phyloP scores from a whole-genome alignment of 2,113 vertebrate species.

The Calyptomena viridis region DNA sequence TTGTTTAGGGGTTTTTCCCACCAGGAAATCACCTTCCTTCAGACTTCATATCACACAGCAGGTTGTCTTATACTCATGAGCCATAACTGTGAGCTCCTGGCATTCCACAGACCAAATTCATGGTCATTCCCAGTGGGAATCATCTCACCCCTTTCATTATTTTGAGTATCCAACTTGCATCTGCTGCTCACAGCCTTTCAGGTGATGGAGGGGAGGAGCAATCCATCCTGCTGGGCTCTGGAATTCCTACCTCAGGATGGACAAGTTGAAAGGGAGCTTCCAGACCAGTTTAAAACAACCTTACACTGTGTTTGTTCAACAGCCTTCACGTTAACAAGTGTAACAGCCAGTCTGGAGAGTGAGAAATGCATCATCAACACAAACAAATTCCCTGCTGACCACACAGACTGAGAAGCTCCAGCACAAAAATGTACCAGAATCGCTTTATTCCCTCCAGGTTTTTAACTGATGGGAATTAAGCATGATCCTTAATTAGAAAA shows the following conservation, averaged over 20 bases:
- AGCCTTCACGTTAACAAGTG: background rate
- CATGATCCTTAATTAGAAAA: background rate
- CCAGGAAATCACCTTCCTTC: background rate
- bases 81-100: background rate
- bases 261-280: background rate
- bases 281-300: background rate
- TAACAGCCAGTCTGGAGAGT: background rate
- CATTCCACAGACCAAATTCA: background rate
- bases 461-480: background rate
- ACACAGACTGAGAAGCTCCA: background rate
- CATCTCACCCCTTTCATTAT: background rate
- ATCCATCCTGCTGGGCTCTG: background rate
- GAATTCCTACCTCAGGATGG: background rate
- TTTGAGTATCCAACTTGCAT: background rate
- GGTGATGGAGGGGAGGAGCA: background rate
- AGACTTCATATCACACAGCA: background rate
- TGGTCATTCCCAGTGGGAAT: background rate
- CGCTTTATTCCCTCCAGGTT: background rate
- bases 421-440: background rate
- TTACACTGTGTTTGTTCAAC: background rate
- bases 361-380: background rate
- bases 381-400: background rate
- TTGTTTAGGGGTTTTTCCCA: background rate
- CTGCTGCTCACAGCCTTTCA: background rate
- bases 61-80: background rate